Percentiles rank a stretch among this genome's conserved stretches.
These are phyloP conservation scores for Hydrotaea diabolus DNA, from an alignment of 2,888 invertebrate genomes.

Conservation along the genomic window DNA sequence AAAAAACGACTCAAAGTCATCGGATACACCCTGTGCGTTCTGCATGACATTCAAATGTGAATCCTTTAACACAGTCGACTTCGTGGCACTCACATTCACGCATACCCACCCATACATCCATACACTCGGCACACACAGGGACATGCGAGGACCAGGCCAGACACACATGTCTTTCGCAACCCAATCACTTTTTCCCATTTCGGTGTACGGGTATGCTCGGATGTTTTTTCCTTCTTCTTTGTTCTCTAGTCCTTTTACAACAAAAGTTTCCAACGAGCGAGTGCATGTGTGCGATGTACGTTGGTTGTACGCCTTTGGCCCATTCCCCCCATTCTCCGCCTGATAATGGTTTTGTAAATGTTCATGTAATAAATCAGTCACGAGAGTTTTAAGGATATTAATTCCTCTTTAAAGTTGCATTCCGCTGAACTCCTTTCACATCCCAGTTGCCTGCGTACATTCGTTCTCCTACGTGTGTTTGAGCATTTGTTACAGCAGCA, in stretches of 20 bases:
- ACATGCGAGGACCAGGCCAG: neutral
- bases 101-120: neutral
- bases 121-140: neutral
- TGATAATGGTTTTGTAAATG: constrained; percentile 76
- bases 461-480: neutral
- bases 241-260: constrained; percentile 50
- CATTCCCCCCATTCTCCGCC: constrained; percentile 25
- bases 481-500: neutral
- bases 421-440: constrained; percentile 69
- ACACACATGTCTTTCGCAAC: constrained; percentile 57
- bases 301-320: constrained; percentile 5
- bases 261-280: constrained; percentile 43
- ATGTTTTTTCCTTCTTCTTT: constrained; percentile 43
- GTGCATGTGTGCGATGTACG: constrained; percentile 16
- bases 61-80: constrained; percentile 51
- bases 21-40: constrained; percentile 44
- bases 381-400: constrained; percentile 76
- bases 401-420: constrained; percentile 75
- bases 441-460: neutral
- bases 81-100: neutral
- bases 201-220: constrained; percentile 32
- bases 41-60: constrained; percentile 57
- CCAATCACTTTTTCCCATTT: constrained; percentile 48
- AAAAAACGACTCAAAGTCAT: constrained; percentile 45
- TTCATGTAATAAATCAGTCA: constrained; percentile 76